Conservation (phyloP, 2,113 vertebrate species). For the Hipposideros armiger region DNA sequence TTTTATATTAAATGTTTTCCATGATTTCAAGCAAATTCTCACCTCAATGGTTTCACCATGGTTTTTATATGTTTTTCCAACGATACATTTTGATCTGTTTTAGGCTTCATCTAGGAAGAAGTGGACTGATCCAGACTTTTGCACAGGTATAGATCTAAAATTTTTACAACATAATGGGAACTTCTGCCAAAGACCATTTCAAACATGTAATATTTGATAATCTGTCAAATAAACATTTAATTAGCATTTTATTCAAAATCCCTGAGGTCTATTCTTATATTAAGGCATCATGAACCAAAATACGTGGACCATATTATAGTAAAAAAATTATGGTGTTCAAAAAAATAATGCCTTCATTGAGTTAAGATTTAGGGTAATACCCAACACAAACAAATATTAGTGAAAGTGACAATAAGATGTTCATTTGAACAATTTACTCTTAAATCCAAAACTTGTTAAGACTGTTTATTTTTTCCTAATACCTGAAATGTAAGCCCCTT, state of each 20-base stretch:
- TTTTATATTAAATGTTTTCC: neutral
- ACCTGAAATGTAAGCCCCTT: neutral
- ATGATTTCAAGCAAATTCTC: neutral
- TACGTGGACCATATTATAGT: neutral
- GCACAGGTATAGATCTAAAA: neutral
- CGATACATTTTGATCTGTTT: neutral
- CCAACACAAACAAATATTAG: neutral
- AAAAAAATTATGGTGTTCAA: neutral
- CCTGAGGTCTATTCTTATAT: neutral
- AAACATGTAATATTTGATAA: slow-evolving; percentile 53
- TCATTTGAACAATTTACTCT: slow-evolving; percentile 7
- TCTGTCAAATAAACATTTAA: slow-evolving; percentile 63
- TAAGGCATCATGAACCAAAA: slow-evolving; percentile 51
- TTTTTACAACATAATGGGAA: slow-evolving; percentile 18
- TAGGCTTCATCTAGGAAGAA: neutral
- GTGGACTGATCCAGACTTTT: neutral
- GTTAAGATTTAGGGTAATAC: neutral
- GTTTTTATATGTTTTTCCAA: slow-evolving; percentile 23
- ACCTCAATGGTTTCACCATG: neutral
- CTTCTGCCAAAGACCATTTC: slow-evolving; percentile 34
- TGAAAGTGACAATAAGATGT: neutral
- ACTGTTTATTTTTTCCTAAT: neutral
- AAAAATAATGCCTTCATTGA: neutral
- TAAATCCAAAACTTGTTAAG: neutral
- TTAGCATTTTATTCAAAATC: slow-evolving; percentile 63